Conservation (phyloP, 2,113 vertebrate species). For the Meleagris gallopavo region DNA sequence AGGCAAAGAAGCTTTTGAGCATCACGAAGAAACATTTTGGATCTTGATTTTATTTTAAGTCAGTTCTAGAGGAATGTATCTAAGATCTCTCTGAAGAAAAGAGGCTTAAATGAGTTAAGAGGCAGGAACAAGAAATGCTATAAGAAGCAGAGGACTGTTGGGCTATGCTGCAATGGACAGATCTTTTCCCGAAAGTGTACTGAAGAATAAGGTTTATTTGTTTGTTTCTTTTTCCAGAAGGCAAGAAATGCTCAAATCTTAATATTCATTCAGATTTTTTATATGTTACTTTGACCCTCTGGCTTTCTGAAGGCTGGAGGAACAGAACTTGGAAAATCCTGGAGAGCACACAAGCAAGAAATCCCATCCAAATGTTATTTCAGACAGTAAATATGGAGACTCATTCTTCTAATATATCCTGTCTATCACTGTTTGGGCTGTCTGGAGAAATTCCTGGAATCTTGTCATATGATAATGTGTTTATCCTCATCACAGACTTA, state of each 20-base stretch:
- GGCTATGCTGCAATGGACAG: neutral
- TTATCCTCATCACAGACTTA: neutral
- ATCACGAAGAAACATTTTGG: neutral
- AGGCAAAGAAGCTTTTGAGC: neutral
- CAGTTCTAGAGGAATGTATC: rapidly evolving
- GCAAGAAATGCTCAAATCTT: neutral
- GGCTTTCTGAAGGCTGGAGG: neutral
- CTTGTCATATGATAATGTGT: neutral
- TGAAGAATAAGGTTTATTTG: neutral
- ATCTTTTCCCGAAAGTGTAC: neutral
- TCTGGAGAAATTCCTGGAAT: neutral
- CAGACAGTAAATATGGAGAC: neutral
- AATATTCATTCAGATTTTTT: neutral
- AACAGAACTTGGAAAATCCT: neutral
- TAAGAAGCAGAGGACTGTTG: neutral
- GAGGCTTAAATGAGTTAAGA: neutral
- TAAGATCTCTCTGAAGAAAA: neutral
- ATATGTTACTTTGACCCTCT: neutral
- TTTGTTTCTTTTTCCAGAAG: neutral
- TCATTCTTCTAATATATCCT: neutral
- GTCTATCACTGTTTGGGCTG: neutral
- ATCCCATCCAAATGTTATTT: neutral
- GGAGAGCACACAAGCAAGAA: neutral
- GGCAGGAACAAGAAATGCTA: neutral
- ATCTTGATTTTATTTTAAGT: neutral